A percentile compares a stretch with the other conserved stretches of the same genome.
phyloP scores from a whole-genome alignment of 2,113 vertebrate species.

The Myiozetetes cayanensis region DNA sequence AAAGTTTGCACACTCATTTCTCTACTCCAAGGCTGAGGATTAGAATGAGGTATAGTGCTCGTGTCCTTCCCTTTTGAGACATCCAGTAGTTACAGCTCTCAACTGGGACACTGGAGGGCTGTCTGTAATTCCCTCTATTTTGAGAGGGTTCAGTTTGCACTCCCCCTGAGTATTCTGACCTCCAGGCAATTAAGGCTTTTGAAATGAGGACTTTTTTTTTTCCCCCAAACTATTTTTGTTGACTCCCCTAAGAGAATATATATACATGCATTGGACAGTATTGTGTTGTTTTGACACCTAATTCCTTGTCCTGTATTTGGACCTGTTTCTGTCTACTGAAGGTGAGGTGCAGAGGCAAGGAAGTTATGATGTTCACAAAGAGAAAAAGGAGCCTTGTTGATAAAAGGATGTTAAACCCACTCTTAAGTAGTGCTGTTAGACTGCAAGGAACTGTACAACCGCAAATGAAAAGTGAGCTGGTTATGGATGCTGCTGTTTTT shows the following conservation, averaged over 20 bases:
- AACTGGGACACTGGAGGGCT: background rate
- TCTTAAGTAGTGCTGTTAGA: background rate
- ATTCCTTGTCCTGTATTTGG: background rate
- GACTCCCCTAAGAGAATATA: background rate
- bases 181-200: background rate
- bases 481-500: background rate
- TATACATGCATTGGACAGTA: background rate
- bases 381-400: background rate
- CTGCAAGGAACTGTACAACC: background rate
- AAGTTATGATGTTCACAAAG: background rate
- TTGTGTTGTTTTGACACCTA: background rate
- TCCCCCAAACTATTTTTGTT: background rate
- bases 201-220: background rate
- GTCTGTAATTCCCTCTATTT: background rate
- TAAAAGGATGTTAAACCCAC: background rate
- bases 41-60: background rate
- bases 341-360: background rate
- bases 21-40: background rate
- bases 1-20: background rate
- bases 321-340: background rate
- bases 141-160: background rate
- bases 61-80: background rate
- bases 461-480: background rate
- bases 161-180: background rate
- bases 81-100: background rate